Evolutionary conservation across 2,113 vertebrate species (phyloP).

Genomic region (Craseonycteris thonglongyai): DNA sequence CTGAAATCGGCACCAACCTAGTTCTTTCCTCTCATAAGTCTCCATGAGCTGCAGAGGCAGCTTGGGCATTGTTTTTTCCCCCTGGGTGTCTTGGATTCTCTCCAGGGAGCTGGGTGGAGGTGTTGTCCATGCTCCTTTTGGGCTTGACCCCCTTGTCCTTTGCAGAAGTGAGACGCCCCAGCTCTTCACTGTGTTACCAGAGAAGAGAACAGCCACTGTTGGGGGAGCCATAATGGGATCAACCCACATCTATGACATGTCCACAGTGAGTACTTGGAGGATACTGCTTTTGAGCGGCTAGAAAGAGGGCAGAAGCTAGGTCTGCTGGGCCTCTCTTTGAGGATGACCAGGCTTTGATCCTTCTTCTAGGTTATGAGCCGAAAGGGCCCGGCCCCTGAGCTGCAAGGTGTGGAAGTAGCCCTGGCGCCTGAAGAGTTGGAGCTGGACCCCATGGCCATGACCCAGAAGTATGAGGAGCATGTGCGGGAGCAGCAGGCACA

Average conservation of each 20-base stretch:
- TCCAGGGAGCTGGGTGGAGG: background rate
- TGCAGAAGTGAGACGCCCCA: slow-evolving; percentile 91
- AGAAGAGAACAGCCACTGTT: slow-evolving; percentile 87
- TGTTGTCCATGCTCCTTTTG: background rate
- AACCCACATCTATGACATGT: slow-evolving; percentile 93
- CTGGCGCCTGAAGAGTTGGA: slow-evolving; percentile 93
- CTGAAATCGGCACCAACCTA: background rate
- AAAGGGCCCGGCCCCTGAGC: slow-evolving; percentile 82
- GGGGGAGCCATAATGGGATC: slow-evolving; percentile 94
- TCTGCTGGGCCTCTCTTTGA: background rate
- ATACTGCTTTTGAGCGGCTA: background rate
- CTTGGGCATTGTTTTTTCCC: background rate
- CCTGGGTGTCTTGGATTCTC: background rate
- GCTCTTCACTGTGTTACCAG: slow-evolving; percentile 90
- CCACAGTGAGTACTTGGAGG: slow-evolving; percentile 65
- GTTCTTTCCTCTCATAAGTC: background rate
- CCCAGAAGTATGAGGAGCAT: slow-evolving; percentile 93
- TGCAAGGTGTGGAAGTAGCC: slow-evolving; percentile 90
- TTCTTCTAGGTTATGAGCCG: slow-evolving; percentile 80
- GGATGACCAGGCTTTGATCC: background rate
- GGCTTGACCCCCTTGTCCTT: background rate
- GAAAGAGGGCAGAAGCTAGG: background rate
- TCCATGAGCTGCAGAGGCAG: background rate
- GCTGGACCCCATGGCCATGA: slow-evolving; percentile 94
- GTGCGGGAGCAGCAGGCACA: slow-evolving; percentile 93